Base-by-base conservation (phyloP, 2,113 vertebrate genomes). In the Clarias batrachus region DNA sequence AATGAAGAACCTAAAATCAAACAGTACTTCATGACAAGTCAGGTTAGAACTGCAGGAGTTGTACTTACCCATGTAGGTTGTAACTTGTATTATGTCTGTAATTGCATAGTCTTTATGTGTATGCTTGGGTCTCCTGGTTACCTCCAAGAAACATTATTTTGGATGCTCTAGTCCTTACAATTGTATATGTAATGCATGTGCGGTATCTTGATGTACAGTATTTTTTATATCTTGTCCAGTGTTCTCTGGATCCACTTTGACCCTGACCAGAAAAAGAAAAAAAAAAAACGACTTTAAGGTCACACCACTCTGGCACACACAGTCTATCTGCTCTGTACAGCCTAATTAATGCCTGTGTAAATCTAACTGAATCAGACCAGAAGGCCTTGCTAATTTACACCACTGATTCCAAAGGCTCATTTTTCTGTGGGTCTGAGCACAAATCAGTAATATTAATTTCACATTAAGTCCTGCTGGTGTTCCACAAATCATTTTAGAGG, bases 401-500 rank as follows among this genome's bases (percentile, higher is more conserved):
- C 54, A 59, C 57, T 79, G 8, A 30, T 54, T 25, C 9, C 23
- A 25, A 52, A 41, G 41, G 21, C 21, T 74, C 10, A 74, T 25
- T 37, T 33, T 48, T 80, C 27, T 11, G 2, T 80, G 17, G 30
- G 12, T 5, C 78, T 80, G 57, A 60, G 4, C 27, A 80, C 30
- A 21, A 80, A 23, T 60, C 78, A 60, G 27, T 37, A 10, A 21
- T 30, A 60, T 60, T 80, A 60, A 60, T 37, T 60, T 60, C 30
- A 80, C 30, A 37, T 59, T 60, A 60, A 33, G 30, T 60, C 27
- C 23, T 60, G 56, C 56, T 80, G 4, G 57, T 80, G 56, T 80
- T 59, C 56, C 54, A 60, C 78, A 80, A 80, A 80, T 60, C 78
- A 60, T 80, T 80, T 60, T 62, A 80, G 56, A 12, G 78, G 56